These are phyloP conservation scores for Oasisia sp. DNA, from an alignment of 2,888 invertebrate species.

Conservation along the genomic window DNA sequence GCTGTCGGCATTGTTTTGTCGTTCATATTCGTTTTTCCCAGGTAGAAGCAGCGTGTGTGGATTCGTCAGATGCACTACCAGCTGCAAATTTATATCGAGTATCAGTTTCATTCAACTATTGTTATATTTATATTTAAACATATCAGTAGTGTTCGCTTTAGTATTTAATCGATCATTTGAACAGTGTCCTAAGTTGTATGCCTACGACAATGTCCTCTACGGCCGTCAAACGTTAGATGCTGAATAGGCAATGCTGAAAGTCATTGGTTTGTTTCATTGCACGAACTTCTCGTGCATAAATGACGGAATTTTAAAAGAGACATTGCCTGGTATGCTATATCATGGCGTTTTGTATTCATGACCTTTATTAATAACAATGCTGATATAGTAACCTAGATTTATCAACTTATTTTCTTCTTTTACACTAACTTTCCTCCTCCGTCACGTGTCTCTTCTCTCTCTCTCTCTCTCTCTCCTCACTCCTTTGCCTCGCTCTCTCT, in stretches of 20 bases:
- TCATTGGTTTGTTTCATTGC: background rate
- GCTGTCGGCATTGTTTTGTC: constrained; percentile 35
- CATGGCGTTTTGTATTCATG: background rate
- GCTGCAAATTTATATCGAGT: background rate
- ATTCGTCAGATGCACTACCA: background rate
- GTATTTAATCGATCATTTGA: background rate
- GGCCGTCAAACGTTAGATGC: no score
- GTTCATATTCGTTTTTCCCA: constrained; percentile 39
- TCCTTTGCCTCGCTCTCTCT: no score
- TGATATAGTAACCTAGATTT: background rate
- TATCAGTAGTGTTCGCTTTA: background rate
- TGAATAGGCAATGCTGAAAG: background rate
- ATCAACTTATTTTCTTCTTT: background rate
- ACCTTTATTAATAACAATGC: background rate
- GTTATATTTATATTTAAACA: background rate
- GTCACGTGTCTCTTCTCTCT: no score
- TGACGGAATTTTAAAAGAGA: background rate
- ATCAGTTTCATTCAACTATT: background rate
- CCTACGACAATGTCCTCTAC: no score
- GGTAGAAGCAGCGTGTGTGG: background rate
- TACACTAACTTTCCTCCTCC: background rate
- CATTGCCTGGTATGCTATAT: background rate
- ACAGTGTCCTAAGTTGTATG: background rate
- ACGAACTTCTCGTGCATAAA: background rate
- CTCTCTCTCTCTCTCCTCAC: background rate